Evolutionary conservation across 2,888 invertebrate genomes (phyloP).

Genomic region (Anoncus sp.): DNA sequence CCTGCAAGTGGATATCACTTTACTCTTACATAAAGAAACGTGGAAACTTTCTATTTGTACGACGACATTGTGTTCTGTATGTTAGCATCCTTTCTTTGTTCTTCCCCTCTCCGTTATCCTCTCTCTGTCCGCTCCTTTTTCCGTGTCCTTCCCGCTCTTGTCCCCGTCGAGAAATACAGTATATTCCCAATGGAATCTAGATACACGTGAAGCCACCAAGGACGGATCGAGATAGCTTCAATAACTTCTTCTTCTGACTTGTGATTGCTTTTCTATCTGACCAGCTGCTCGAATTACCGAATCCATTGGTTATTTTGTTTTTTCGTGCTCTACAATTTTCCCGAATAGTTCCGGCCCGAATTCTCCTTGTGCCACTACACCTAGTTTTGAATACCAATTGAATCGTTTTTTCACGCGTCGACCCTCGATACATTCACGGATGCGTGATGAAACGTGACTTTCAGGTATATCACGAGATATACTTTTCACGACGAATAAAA

Average conservation of each 20-base stretch:
- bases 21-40: not conserved
- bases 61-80: not conserved
- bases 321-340: conserved; percentile 64
- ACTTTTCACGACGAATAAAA: conserved; percentile 22
- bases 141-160: conserved; percentile 16
- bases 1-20: not conserved
- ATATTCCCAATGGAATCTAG: conserved; percentile 8
- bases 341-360: conserved; percentile 3
- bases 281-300: conserved; percentile 76
- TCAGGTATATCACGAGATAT: conserved; percentile 16
- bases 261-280: conserved; percentile 78
- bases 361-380: not conserved
- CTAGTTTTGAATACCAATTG: conserved; percentile 14
- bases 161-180: conserved; percentile 16
- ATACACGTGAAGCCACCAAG: conserved; percentile 35
- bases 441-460: conserved; percentile 27
- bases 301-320: conserved; percentile 75
- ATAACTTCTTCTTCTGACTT: conserved; percentile 71
- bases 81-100: not conserved
- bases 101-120: not conserved
- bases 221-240: conserved; percentile 36
- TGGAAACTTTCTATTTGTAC: not conserved
- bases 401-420: not conserved
- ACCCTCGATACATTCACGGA: conserved; percentile 13
- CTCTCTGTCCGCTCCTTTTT: conserved; percentile 40